phyloP scores from a whole-genome alignment of 2,888 invertebrate genomes.

The Tetropium fuscum region DNA sequence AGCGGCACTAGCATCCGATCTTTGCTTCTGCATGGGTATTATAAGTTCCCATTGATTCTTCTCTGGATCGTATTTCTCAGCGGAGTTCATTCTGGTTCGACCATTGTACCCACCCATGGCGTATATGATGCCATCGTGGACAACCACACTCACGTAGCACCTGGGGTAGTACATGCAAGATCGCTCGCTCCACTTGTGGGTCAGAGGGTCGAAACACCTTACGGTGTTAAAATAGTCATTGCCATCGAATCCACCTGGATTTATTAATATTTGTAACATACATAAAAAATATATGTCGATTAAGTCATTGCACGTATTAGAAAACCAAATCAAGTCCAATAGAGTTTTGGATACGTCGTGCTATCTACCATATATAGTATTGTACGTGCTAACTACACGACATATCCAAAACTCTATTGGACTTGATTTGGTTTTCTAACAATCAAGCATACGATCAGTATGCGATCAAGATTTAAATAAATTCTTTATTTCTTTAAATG shows the following conservation, averaged over 20 bases:
- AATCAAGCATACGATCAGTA: too few relatives aligned
- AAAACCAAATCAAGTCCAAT: too few relatives aligned
- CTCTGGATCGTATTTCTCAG: slow-evolving; percentile 82
- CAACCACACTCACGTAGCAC: slow-evolving; percentile 83
- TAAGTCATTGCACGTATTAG: too few relatives aligned
- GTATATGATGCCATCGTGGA: slow-evolving; percentile 78
- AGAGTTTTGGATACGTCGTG: too few relatives aligned
- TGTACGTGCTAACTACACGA: too few relatives aligned
- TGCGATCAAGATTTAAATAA: too few relatives aligned
- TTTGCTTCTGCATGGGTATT: slow-evolving; percentile 78
- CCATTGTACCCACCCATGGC: slow-evolving; percentile 89
- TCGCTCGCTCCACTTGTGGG: slow-evolving; percentile 79
- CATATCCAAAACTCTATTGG: too few relatives aligned
- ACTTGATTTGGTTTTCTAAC: too few relatives aligned
- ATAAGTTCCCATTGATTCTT: slow-evolving; percentile 84
- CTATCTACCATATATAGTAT: too few relatives aligned
- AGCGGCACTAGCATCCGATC: slow-evolving; percentile 85
- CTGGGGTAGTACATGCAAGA: slow-evolving; percentile 83
- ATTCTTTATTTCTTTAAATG: too few relatives aligned
- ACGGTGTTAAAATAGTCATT: slow-evolving; percentile 82
- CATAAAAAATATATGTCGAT: too few relatives aligned
- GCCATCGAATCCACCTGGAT: slow-evolving; percentile 83
- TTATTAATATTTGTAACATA: too few relatives aligned
- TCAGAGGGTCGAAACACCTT: slow-evolving; percentile 83
- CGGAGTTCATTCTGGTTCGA: slow-evolving; percentile 79